These are phyloP conservation scores for Hippopotamus amphibius DNA, from an alignment of 2,113 vertebrate species.

Conservation along the genomic window DNA sequence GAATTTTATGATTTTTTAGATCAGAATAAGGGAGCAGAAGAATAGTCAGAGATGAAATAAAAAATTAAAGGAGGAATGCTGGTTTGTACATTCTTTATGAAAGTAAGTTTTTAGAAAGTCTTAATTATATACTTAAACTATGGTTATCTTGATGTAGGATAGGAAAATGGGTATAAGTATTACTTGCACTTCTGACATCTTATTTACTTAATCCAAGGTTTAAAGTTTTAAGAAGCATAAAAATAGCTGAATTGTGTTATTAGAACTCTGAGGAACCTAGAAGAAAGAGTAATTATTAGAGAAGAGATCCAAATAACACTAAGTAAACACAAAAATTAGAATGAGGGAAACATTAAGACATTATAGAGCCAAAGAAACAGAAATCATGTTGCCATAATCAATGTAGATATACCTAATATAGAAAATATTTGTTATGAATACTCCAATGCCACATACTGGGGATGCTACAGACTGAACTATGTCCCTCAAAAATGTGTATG, in stretches of 20 bases:
- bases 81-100: background rate
- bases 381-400: background rate
- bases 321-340: background rate
- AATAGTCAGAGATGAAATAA: background rate
- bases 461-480: background rate
- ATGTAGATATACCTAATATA: background rate
- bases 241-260: background rate
- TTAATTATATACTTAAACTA: background rate
- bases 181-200: background rate
- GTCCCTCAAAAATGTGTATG: background rate
- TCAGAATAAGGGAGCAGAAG: conserved; percentile 15
- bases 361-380: background rate
- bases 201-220: background rate
- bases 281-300: background rate
- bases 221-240: background rate
- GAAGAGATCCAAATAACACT: background rate
- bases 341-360: background rate
- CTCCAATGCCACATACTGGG: background rate
- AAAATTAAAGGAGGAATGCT: background rate
- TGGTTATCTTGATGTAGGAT: background rate
- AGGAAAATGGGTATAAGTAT: background rate
- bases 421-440: background rate
- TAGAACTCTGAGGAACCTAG: background rate
- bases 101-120: conserved; percentile 2
- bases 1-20: background rate